Conservation (phyloP, 1,140 invertebrate species). For the Eriocheir sinensis region DNA sequence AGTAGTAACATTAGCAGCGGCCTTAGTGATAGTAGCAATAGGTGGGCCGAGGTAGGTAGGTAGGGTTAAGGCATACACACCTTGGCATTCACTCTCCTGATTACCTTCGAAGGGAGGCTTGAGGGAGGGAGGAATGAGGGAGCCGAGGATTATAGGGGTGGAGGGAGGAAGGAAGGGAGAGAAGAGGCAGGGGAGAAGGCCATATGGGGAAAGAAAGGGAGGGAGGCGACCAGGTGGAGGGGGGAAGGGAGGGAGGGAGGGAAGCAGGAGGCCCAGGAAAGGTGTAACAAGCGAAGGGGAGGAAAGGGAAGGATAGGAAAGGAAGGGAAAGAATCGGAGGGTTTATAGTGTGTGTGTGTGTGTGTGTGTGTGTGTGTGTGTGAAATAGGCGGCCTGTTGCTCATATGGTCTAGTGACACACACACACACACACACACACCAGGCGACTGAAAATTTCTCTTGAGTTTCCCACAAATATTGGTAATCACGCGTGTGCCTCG, state of each 20-base stretch:
- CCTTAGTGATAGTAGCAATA: neutral
- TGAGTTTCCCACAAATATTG: neutral
- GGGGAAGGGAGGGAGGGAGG: neutral
- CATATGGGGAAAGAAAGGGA: neutral
- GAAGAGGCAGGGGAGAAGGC: neutral
- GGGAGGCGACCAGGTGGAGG: neutral
- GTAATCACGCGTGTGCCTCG: neutral
- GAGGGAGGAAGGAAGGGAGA: neutral
- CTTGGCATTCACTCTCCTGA: conserved; percentile 58
- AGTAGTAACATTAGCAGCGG: neutral
- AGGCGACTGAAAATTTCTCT: neutral
- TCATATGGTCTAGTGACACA: neutral
- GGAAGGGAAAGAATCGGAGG: neutral
- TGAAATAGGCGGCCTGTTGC: neutral
- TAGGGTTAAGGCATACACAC: neutral
- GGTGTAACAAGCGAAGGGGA: neutral
- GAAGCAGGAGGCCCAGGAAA: neutral
- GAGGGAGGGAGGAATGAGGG: neutral
- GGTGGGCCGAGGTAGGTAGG: neutral
- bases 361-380: conserved; percentile 44
- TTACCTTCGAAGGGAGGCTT: conserved; percentile 44
- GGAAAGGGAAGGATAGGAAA: neutral
- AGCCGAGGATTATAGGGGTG: neutral
- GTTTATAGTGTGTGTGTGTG: conserved; percentile 29
- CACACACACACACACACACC: conserved; percentile 51